A percentile compares a stretch with the other conserved stretches of the same genome.
Conservation (phyloP, 2,113 vertebrate genomes). For the Burhinus bistriatus region DNA sequence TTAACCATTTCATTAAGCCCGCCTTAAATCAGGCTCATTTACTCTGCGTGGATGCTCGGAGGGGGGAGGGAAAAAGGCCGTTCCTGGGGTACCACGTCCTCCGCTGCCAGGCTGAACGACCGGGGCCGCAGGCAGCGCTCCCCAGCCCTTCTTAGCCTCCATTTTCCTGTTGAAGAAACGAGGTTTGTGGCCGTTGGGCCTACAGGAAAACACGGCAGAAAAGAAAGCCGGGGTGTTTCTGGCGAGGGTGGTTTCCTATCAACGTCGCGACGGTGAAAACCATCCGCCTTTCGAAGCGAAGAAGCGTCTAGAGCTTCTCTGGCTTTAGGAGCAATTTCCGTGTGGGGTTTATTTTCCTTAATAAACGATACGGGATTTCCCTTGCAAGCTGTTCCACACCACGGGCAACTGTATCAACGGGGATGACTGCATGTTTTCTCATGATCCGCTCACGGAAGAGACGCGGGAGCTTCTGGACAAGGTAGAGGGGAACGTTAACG, state of each 20-base stretch:
- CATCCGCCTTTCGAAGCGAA: rapidly evolving
- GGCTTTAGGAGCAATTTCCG: background rate
- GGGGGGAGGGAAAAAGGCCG: rapidly evolving
- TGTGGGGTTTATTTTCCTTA: conserved; percentile 68
- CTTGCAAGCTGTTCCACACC: conserved; percentile 94
- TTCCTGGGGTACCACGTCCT: background rate
- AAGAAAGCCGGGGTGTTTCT: background rate
- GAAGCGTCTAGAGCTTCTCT: too few species aligned
- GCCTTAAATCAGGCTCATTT: background rate
- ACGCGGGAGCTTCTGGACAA: conserved; percentile 91
- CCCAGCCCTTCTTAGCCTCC: background rate
- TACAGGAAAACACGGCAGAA: rapidly evolving
- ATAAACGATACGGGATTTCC: conserved; percentile 85
- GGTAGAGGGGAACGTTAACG: conserved; percentile 57
- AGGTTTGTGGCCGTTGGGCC: background rate
- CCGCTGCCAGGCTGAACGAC: too few species aligned
- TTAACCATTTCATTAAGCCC: rapidly evolving
- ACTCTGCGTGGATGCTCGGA: too few species aligned
- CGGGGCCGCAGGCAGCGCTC: background rate
- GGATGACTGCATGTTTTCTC: conserved; percentile 96
- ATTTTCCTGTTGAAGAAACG: background rate
- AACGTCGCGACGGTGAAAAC: rapidly evolving
- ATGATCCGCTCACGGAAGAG: conserved; percentile 86
- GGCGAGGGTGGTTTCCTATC: background rate
- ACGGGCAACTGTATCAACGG: conserved; percentile 95